These are phyloP conservation scores for Nemotelus pantherinus DNA, from an alignment of 2,888 invertebrate species.

Conservation along the genomic window DNA sequence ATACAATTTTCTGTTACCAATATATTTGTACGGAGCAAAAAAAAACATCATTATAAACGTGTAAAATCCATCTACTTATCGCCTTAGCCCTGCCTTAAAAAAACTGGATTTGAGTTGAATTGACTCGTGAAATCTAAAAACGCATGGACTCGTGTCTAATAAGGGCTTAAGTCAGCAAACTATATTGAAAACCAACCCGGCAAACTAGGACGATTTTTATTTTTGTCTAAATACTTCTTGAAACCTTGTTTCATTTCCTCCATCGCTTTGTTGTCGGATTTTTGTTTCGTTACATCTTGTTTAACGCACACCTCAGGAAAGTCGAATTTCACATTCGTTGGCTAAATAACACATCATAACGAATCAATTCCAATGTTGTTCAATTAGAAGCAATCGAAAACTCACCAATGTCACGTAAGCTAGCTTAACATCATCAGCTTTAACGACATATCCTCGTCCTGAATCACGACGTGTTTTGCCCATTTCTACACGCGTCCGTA, in stretches of 20 bases:
- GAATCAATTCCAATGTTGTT: conserved; percentile 34
- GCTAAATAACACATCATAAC: conserved; percentile 69
- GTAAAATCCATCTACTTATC: no score
- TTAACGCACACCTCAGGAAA: conserved; percentile 79
- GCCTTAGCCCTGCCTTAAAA: no score
- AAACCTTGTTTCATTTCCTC: conserved; percentile 72
- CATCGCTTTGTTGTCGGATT: conserved; percentile 71
- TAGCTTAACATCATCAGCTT: conserved; percentile 84
- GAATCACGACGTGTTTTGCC: conserved; percentile 74
- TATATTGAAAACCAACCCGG: conserved; percentile 84
- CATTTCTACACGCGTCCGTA: conserved; percentile 77
- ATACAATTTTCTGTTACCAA: no score
- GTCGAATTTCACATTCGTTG: conserved; percentile 75
- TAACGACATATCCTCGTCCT: conserved; percentile 74
- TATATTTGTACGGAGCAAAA: no score
- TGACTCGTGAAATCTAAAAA: no score
- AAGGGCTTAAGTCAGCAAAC: no score
- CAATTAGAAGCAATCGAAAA: background rate
- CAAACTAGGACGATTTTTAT: conserved; percentile 75
- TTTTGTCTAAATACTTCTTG: conserved; percentile 70
- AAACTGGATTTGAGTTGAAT: no score
- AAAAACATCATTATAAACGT: no score
- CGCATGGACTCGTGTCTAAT: no score
- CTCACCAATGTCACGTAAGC: conserved; percentile 83
- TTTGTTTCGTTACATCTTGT: conserved; percentile 65